A percentile compares a stretch with the other conserved stretches of the same genome.
Evolutionary conservation across 2,888 invertebrate species (phyloP).

Genomic region (Mythimna lalbum): DNA sequence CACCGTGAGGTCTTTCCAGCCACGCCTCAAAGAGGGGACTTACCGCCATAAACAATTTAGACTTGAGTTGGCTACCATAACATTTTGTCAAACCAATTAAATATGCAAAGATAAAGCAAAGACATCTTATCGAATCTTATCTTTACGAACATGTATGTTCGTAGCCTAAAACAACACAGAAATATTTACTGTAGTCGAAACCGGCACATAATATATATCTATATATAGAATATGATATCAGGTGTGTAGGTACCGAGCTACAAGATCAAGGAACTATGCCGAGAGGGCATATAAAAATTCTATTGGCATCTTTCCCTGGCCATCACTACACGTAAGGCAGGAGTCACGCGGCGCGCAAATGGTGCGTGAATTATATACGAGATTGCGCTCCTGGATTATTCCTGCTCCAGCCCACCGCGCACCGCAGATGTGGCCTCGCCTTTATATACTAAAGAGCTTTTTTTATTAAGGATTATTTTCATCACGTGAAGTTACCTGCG

Average conservation of each 20-base stretch:
- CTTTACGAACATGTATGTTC: too few species aligned
- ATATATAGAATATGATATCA: too few species aligned
- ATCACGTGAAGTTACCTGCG: constrained; percentile 56
- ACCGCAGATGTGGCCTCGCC: constrained; percentile 67
- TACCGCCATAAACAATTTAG: too few species aligned
- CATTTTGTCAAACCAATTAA: too few species aligned
- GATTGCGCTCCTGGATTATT: constrained; percentile 71
- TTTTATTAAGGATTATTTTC: constrained; percentile 66
- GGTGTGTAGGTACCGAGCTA: not conserved
- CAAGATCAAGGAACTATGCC: constrained; percentile 15
- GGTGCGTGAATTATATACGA: constrained; percentile 81
- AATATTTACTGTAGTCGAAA: not conserved
- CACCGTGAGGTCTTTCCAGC: too few species aligned
- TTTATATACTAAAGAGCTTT: constrained; percentile 61
- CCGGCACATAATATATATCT: not conserved
- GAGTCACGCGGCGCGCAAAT: constrained; percentile 76
- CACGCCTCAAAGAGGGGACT: too few species aligned
- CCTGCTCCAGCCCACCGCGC: constrained; percentile 51
- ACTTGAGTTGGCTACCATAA: too few species aligned
- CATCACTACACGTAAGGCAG: constrained; percentile 67
- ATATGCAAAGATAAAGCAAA: too few species aligned
- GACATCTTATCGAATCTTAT: too few species aligned
- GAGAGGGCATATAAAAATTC: constrained; percentile 53
- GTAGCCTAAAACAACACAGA: not conserved
- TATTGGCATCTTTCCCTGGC: constrained; percentile 58